Evolutionary conservation across 2,113 vertebrate species (phyloP).

Genomic region (Microtus montanus): DNA sequence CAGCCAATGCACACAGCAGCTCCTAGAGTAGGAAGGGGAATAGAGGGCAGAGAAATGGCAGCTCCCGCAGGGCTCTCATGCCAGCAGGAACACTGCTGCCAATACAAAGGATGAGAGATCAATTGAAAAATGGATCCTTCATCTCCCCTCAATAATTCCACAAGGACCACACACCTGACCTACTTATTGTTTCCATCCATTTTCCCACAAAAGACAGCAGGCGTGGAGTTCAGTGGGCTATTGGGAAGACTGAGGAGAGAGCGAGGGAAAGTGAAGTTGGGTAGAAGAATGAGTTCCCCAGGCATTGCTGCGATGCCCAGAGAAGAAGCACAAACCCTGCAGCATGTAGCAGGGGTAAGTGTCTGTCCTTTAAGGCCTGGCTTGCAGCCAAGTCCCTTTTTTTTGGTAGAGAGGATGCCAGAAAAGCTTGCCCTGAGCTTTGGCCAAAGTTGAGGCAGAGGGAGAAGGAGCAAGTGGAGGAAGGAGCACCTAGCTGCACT

Average conservation of each 20-base stretch:
- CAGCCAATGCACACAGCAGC: background rate
- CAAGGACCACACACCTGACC: conserved; percentile 27
- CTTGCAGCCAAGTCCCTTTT: background rate
- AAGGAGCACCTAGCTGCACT: background rate
- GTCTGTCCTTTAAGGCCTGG: background rate
- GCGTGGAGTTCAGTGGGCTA: background rate
- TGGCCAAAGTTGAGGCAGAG: background rate
- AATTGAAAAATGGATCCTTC: conserved; percentile 23
- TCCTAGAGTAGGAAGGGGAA: background rate
- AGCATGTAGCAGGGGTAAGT: background rate
- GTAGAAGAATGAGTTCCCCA: conserved; percentile 34
- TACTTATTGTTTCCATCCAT: conserved; percentile 28
- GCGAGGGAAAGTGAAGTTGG: background rate
- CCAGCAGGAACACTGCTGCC: conserved; percentile 53
- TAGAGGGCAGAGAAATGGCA: conserved; percentile 20
- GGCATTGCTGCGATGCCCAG: background rate
- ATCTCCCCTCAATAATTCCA: conserved; percentile 33
- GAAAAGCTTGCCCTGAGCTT: conserved; percentile 1
- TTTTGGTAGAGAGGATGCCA: background rate
- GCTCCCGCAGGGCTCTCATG: conserved; percentile 14
- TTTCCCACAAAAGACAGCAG: background rate
- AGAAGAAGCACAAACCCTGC: background rate
- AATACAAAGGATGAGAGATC: conserved; percentile 46
- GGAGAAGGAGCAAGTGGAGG: background rate
- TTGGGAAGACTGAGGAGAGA: background rate